phyloP scores from a whole-genome alignment of 2,113 vertebrate genomes.

The Lepus americanus region DNA sequence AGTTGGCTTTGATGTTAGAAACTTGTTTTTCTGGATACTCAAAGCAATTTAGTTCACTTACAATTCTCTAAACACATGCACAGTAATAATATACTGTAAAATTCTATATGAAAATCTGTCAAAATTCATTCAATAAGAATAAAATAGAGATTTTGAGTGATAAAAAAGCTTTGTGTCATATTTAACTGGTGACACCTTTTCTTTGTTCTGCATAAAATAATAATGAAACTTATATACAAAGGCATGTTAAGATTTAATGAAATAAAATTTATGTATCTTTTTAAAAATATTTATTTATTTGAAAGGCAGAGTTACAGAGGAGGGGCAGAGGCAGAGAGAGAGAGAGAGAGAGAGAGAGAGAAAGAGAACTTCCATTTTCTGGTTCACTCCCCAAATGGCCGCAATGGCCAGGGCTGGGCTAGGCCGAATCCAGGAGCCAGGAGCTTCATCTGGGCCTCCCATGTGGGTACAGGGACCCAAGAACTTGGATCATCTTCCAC shows the following conservation, averaged over 20 bases:
- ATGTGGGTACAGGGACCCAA: too few species aligned
- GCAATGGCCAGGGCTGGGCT: too few species aligned
- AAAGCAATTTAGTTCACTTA: conserved; percentile 9
- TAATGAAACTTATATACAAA: background rate
- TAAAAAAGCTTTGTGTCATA: background rate
- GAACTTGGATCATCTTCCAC: too few species aligned
- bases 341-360: too few species aligned
- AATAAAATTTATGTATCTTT: conserved; percentile 21
- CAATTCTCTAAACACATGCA: background rate
- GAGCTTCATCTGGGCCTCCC: too few species aligned
- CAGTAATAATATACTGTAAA: background rate
- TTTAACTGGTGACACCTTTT: conserved; percentile 3
- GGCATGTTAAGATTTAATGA: conserved; percentile 48
- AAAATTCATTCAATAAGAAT: background rate
- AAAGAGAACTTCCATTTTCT: too few species aligned
- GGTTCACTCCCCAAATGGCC: too few species aligned
- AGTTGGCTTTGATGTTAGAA: background rate
- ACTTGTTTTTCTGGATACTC: background rate
- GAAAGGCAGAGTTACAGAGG: too few species aligned
- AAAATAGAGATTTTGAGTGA: background rate
- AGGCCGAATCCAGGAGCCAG: too few species aligned
- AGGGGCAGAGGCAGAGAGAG: too few species aligned
- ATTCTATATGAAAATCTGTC: conserved; percentile 13
- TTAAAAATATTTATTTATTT: too few species aligned
- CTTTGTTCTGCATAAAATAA: background rate